Evolutionary conservation across 2,797 vertebrate species (phyloP).

Genomic region (Luscinia luscinia): DNA sequence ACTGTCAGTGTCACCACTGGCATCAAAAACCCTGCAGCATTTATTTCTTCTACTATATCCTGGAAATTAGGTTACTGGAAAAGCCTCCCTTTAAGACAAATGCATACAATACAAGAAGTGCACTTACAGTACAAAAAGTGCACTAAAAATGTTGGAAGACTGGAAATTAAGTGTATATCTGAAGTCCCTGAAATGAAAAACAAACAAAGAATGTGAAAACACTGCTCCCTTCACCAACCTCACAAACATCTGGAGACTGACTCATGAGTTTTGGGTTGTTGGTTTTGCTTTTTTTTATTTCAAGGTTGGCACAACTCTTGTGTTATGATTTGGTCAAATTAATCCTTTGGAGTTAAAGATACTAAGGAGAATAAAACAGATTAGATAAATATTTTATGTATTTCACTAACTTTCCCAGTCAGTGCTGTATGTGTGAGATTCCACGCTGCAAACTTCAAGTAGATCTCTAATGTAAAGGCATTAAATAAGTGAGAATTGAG

Average conservation of each 20-base stretch:
- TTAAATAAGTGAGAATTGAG: conserved; percentile 65
- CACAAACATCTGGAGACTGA: conserved; percentile 25
- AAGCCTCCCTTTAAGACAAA: not conserved
- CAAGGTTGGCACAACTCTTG: not conserved
- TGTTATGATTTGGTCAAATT: not conserved
- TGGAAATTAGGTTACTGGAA: not conserved
- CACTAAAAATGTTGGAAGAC: not conserved
- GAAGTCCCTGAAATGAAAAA: not conserved
- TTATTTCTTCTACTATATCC: not conserved
- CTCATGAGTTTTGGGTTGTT: not conserved
- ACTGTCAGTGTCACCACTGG: not conserved
- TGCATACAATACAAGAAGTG: accelerated
- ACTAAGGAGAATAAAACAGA: not conserved
- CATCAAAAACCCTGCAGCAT: not conserved
- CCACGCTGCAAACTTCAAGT: conserved; percentile 7
- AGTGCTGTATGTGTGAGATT: not conserved
- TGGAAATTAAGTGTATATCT: not conserved
- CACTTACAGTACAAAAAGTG: not conserved
- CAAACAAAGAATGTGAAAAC: not conserved
- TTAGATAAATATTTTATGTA: not conserved
- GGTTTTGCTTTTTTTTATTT: not conserved
- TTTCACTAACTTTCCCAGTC: conserved; percentile 2
- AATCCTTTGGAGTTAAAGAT: not conserved
- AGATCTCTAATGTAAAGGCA: conserved; percentile 45
- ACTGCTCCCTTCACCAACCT: not conserved